Conservation (phyloP, 2,113 vertebrate genomes). For the Perognathus longimembris region DNA sequence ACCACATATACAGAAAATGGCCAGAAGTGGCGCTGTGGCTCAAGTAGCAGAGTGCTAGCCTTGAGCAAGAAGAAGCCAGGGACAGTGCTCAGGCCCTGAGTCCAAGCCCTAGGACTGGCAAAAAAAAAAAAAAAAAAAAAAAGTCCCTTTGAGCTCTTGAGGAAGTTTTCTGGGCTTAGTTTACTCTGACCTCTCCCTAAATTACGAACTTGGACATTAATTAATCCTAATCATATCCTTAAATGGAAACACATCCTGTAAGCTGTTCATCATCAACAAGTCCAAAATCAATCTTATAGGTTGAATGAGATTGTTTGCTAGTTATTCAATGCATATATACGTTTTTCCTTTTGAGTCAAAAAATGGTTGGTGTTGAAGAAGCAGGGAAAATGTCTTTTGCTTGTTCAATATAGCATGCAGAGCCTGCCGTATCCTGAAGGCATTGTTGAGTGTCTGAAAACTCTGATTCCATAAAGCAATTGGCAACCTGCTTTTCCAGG, state of each 20-base stretch:
- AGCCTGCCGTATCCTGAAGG: background rate
- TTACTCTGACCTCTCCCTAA: background rate
- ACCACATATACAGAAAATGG: too few relatives aligned
- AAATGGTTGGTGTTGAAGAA: constrained; percentile 5
- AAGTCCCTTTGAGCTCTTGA: background rate
- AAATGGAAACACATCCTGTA: background rate
- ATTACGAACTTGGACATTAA: constrained; percentile 27
- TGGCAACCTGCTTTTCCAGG: constrained; percentile 26
- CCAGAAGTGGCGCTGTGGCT: too few relatives aligned
- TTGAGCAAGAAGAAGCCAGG: too few relatives aligned
- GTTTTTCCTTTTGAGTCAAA: background rate
- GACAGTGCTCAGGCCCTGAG: too few relatives aligned
- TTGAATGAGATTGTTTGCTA: background rate
- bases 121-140: too few relatives aligned
- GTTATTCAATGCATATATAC: background rate
- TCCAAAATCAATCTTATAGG: constrained; percentile 27
- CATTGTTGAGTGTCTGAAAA: background rate
- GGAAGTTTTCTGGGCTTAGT: background rate
- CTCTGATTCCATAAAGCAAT: constrained; percentile 25
- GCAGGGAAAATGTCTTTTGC: background rate
- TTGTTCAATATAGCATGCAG: constrained; percentile 7
- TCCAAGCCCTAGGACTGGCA: too few relatives aligned
- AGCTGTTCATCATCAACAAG: background rate
- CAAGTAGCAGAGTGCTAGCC: too few relatives aligned
- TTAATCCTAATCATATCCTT: background rate